Conservation (phyloP, 1,140 invertebrate genomes). For the Drosophila miranda region DNA sequence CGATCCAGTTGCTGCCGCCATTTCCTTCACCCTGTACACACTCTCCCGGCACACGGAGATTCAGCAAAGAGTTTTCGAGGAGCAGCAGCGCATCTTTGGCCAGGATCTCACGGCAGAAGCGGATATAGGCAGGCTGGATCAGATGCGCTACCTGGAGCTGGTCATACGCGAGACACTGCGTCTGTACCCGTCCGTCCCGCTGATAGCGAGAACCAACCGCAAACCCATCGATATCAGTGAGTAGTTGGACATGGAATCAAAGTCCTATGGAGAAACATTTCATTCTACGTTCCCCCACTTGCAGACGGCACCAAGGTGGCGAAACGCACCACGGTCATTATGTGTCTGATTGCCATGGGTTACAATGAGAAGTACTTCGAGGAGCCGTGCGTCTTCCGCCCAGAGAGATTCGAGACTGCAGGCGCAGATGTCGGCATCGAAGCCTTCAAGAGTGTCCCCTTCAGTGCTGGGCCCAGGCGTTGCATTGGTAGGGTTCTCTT, state of each 20-base stretch:
- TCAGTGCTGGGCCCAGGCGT: conserved; percentile 81
- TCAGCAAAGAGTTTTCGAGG: conserved; percentile 84
- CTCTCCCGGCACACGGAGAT: conserved; percentile 68
- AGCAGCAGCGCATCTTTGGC: conserved; percentile 84
- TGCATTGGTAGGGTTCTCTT: conserved; percentile 63
- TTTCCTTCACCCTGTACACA: conserved; percentile 72
- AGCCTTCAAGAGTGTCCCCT: conserved; percentile 85
- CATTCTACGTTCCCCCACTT: too few relatives aligned
- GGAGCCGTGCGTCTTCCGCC: conserved; percentile 89
- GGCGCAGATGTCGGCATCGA: conserved; percentile 44
- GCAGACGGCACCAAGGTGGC: conserved; percentile 71
- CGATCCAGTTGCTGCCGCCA: conserved; percentile 65
- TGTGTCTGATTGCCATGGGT: conserved; percentile 77
- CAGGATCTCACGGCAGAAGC: conserved; percentile 59
- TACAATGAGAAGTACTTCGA: conserved; percentile 84
- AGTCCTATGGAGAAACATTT: not conserved
- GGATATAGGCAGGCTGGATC: conserved; percentile 82
- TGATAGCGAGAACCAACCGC: conserved; percentile 85
- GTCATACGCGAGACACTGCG: conserved; percentile 87
- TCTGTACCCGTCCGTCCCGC: conserved; percentile 89
- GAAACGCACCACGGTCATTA: conserved; percentile 72
- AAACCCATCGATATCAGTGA: conserved; percentile 86
- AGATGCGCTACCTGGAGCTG: conserved; percentile 87
- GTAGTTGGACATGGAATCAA: not conserved
- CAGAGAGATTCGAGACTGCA: conserved; percentile 87